These are phyloP conservation scores for Orbicella faveolata DNA, from an alignment of 64 coral and sea anemone species.

Conservation along the genomic window DNA sequence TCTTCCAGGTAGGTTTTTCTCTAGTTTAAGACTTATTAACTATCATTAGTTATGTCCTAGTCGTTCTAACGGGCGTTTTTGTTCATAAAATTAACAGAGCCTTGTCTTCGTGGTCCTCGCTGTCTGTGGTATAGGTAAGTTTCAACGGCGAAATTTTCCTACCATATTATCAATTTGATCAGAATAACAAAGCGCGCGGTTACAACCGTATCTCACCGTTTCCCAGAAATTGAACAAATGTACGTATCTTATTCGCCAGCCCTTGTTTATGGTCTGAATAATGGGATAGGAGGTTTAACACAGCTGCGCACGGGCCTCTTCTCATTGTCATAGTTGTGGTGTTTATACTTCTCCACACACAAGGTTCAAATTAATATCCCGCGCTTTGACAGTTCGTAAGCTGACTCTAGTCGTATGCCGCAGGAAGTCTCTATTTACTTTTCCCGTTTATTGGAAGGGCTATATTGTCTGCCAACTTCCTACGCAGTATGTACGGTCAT, in stretches of 20 bases:
- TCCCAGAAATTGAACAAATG: background rate
- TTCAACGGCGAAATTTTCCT: background rate
- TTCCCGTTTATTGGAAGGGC: too few relatives aligned
- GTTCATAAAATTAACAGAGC: constrained; percentile 1
- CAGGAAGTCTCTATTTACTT: too few relatives aligned
- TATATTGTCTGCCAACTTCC: too few relatives aligned
- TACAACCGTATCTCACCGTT: background rate
- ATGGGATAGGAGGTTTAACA: background rate
- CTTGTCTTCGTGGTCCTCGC: background rate
- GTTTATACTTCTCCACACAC: too few relatives aligned
- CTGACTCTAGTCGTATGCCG: too few relatives aligned
- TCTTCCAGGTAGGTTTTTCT: constrained; percentile 21
- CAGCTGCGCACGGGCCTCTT: too few relatives aligned
- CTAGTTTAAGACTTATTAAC: background rate
- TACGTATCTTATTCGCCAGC: background rate
- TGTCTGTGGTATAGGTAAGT: constrained; percentile 34
- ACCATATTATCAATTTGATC: background rate
- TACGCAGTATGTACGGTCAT: too few relatives aligned
- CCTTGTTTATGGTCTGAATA: background rate
- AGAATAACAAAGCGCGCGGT: background rate
- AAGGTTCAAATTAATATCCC: too few relatives aligned
- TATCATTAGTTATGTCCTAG: background rate
- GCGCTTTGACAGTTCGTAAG: too few relatives aligned
- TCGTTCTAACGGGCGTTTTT: background rate
- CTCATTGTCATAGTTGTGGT: too few relatives aligned